phyloP scores from a whole-genome alignment of 2,113 vertebrate species.

The Asarcornis scutulata region DNA sequence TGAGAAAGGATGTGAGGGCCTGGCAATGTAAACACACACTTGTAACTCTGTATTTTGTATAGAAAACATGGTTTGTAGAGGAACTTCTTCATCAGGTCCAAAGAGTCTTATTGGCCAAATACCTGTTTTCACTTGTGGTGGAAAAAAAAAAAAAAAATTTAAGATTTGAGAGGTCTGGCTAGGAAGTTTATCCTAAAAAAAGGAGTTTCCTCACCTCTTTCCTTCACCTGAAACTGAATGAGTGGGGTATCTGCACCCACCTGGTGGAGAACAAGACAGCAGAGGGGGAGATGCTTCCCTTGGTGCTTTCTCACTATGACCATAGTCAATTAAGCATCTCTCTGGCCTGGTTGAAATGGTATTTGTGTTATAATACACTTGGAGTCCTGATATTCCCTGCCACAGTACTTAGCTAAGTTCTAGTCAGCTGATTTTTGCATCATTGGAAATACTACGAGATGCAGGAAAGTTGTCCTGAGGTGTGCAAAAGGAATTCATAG shows the following conservation, averaged over 20 bases:
- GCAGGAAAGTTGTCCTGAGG: neutral
- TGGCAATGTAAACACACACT: neutral
- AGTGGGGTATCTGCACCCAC: no score
- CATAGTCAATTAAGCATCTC: neutral
- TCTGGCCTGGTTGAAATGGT: neutral
- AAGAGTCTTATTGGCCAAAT: neutral
- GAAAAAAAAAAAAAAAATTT: no score
- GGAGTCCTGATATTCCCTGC: neutral
- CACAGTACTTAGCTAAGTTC: neutral
- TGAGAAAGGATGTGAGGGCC: neutral
- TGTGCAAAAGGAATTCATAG: neutral
- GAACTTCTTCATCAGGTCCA: neutral
- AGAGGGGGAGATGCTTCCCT: no score
- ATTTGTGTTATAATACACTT: neutral
- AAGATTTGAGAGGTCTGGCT: no score
- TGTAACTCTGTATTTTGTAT: neutral
- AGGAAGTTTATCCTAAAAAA: neutral
- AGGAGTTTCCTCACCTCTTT: no score
- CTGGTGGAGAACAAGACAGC: no score
- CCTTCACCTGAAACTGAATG: no score
- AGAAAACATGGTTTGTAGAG: neutral
- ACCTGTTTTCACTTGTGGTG: neutral
- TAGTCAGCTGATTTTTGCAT: neutral
- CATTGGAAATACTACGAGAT: neutral
- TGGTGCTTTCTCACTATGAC: no score